A percentile compares a stretch with the other conserved stretches of the same genome.
Conservation (phyloP, 2,888 invertebrate species). For the Gandaritis pyraliata region DNA sequence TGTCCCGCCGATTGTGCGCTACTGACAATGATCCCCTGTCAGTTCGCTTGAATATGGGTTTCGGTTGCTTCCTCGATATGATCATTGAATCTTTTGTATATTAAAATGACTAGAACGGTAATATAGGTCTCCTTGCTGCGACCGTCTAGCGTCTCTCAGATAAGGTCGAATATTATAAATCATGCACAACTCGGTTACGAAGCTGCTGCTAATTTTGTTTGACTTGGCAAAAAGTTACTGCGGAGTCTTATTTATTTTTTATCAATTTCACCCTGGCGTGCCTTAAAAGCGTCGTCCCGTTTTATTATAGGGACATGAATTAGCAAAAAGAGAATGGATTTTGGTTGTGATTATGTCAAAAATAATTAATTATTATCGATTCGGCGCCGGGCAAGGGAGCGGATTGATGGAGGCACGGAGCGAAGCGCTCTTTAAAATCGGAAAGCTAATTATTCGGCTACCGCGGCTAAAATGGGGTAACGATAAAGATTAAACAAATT, state of each 20-base stretch:
- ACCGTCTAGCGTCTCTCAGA: slow-evolving; percentile 41
- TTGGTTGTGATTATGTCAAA: slow-evolving; percentile 88
- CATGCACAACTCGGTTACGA: slow-evolving; percentile 59
- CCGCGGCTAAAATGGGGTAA: slow-evolving; percentile 59
- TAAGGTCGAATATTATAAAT: slow-evolving; percentile 68
- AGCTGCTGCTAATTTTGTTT: slow-evolving; percentile 74
- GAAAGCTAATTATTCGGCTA: slow-evolving; percentile 78
- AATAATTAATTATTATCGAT: slow-evolving; percentile 90
- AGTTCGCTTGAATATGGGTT: slow-evolving; percentile 62
- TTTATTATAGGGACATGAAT: slow-evolving; percentile 87
- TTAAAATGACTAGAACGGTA: slow-evolving; percentile 32
- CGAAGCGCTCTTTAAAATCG: slow-evolving; percentile 75
- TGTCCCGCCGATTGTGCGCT: slow-evolving; percentile 67
- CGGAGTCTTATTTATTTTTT: slow-evolving; percentile 80
- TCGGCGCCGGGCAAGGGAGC: slow-evolving; percentile 73
- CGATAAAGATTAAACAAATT: slow-evolving; percentile 48
- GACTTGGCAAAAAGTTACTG: slow-evolving; percentile 74
- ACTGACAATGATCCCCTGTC: slow-evolving; percentile 76
- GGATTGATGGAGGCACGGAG: slow-evolving; percentile 71
- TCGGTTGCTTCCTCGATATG: slow-evolving; percentile 55
- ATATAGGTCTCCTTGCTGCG: slow-evolving; percentile 22
- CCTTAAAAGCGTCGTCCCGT: slow-evolving; percentile 78
- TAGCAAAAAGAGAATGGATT: slow-evolving; percentile 88
- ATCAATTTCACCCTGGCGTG: slow-evolving; percentile 77
- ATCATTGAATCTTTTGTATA: slow-evolving; percentile 41